Percentiles rank a stretch among this genome's conserved stretches.
phyloP scores from a whole-genome alignment of 1,140 invertebrate genomes.

The Leptinotarsa texana region DNA sequence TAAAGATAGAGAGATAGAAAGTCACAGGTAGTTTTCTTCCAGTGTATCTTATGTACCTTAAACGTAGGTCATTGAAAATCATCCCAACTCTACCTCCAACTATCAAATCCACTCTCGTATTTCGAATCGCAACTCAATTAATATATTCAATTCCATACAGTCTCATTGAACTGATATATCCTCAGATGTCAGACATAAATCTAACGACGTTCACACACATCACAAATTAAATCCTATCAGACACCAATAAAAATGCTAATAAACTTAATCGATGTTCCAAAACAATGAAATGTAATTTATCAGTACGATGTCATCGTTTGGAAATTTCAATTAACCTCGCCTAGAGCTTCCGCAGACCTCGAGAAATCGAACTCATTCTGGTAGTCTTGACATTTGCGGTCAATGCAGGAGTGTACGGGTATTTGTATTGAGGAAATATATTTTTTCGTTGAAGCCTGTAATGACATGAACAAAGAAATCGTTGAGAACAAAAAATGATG shows the following conservation, averaged over 20 bases:
- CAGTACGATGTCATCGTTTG: conserved; percentile 10
- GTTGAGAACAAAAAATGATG: too few relatives aligned
- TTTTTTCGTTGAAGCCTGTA: too few relatives aligned
- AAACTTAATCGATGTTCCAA: conserved; percentile 9
- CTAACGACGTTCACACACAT: not conserved
- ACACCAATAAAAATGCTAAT: conserved; percentile 19
- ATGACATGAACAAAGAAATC: too few relatives aligned
- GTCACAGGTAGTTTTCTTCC: too few relatives aligned
- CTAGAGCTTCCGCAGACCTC: conserved; percentile 10
- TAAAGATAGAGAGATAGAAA: too few relatives aligned
- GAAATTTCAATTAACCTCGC: conserved; percentile 10
- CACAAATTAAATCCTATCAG: conserved; percentile 7
- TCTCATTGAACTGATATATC: conserved; percentile 3
- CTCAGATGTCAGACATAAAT: conserved; percentile 4
- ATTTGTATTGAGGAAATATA: too few relatives aligned
- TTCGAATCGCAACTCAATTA: not conserved
- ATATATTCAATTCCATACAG: conserved; percentile 3
- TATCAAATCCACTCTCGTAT: too few relatives aligned
- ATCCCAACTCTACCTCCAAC: too few relatives aligned
- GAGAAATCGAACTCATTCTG: conserved; percentile 11
- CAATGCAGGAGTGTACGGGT: not conserved
- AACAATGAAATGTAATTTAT: conserved; percentile 12
- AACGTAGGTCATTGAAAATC: too few relatives aligned
- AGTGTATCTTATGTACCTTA: too few relatives aligned
- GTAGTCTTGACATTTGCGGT: conserved; percentile 16